Conservation (phyloP, 92 coral and sea anemone species). For the Palythoa grandis region DNA sequence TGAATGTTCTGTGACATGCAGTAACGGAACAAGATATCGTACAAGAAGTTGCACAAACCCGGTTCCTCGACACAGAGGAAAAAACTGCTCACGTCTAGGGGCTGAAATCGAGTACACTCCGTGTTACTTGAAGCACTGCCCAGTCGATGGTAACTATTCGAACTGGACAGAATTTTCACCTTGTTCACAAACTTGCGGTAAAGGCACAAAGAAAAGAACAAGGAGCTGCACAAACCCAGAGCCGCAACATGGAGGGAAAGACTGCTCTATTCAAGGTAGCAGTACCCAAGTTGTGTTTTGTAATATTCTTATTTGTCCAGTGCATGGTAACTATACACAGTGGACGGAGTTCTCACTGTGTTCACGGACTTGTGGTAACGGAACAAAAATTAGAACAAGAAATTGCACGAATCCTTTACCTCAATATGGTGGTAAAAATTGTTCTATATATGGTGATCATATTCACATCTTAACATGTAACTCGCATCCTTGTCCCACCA, state of each 20-base stretch:
- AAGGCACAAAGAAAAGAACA: conserved; percentile 27
- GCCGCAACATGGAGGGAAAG: conserved; percentile 46
- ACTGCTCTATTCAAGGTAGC: conserved; percentile 36
- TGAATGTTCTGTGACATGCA: conserved; percentile 30
- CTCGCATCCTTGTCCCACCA: conserved; percentile 30
- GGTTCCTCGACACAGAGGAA: conserved; percentile 43
- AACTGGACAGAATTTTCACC: conserved; percentile 45
- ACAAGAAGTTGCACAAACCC: conserved; percentile 49
- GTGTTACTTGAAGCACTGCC: conserved; percentile 34
- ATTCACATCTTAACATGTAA: neutral
- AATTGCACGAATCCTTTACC: conserved; percentile 45
- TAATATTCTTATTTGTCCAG: conserved; percentile 38
- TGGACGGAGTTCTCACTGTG: conserved; percentile 50
- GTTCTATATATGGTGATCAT: neutral
- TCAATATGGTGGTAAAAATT: conserved; percentile 27
- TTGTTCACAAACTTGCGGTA: conserved; percentile 47
- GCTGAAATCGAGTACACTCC: neutral
- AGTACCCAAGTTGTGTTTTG: conserved; percentile 20
- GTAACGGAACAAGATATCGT: conserved; percentile 40
- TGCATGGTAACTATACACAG: conserved; percentile 55
- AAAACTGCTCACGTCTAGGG: conserved; percentile 38
- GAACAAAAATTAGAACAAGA: conserved; percentile 38
- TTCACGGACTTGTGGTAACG: conserved; percentile 49
- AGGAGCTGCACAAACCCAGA: conserved; percentile 49
- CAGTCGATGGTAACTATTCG: conserved; percentile 46